phyloP scores from a whole-genome alignment of 2,797 vertebrate species.

The Anabacerthia variegaticeps region DNA sequence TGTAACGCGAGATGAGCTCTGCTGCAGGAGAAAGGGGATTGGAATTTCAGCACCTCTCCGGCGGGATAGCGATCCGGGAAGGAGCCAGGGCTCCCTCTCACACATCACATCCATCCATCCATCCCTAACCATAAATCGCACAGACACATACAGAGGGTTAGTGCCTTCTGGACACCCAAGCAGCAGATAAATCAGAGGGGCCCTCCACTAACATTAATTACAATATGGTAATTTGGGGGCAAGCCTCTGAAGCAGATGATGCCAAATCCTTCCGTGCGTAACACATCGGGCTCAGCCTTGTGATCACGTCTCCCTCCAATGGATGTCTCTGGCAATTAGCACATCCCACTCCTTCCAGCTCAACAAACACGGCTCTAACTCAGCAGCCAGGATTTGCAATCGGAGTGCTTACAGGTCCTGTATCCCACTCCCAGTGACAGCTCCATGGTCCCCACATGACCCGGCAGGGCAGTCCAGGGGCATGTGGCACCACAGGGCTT shows the following conservation, averaged over 20 bases:
- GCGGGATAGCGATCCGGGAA: background rate
- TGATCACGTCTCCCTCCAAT: constrained; percentile 50
- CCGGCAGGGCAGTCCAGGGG: background rate
- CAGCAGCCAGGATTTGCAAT: background rate
- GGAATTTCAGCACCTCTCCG: background rate
- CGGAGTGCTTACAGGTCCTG: fast-evolving
- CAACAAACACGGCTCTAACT: background rate
- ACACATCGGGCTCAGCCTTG: background rate
- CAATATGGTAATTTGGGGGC: background rate
- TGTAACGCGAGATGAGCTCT: background rate
- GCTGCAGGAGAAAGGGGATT: background rate
- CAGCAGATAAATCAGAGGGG: background rate
- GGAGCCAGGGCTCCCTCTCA: background rate
- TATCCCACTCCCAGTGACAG: background rate
- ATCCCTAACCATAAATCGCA: fast-evolving
- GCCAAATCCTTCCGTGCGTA: background rate
- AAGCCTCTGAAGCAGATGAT: background rate
- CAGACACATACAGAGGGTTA: fast-evolving
- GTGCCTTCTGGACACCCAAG: background rate
- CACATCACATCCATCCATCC: fast-evolving
- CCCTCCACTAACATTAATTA: background rate
- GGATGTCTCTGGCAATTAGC: constrained; percentile 33
- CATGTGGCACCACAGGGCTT: fast-evolving
- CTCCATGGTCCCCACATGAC: fast-evolving
- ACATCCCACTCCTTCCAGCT: background rate